Conservation (phyloP, 2,797 vertebrate genomes). For the Sebastes taczanowskii region DNA sequence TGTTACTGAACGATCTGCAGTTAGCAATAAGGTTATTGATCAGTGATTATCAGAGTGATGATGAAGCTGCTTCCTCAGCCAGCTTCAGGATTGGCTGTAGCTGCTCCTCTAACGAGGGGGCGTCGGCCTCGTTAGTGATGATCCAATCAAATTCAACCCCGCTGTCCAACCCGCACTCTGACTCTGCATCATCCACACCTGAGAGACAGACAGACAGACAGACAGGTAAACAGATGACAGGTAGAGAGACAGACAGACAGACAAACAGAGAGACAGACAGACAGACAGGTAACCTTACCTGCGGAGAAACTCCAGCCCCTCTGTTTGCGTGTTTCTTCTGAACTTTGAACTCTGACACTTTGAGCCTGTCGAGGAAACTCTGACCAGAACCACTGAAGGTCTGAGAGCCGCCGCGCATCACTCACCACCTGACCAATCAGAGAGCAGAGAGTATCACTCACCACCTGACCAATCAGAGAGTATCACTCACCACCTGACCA, state of each 20-base stretch:
- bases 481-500: background rate
- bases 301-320: conserved; percentile 89
- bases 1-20: background rate
- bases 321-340: conserved; percentile 81
- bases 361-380: conserved; percentile 75
- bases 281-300: conserved; percentile 63
- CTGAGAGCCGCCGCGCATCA: conserved; percentile 86
- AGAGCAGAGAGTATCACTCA: conserved; percentile 86
- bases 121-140: conserved; percentile 83
- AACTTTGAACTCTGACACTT: conserved; percentile 84
- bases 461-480: conserved; percentile 80
- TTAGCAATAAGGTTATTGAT: background rate
- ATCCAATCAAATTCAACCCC: conserved; percentile 87
- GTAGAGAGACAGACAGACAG: background rate
- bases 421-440: conserved; percentile 87
- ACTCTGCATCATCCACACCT: conserved; percentile 91
- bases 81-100: conserved; percentile 76
- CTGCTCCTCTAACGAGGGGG: conserved; percentile 78
- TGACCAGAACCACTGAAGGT: conserved; percentile 88
- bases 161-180: conserved; percentile 92
- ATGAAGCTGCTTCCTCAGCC: conserved; percentile 9
- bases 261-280: background rate
- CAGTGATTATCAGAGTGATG: background rate
- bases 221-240: background rate
- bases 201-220: conserved; percentile 12